Percentiles rank a stretch among this genome's conserved stretches.
Conservation (phyloP, 2,797 vertebrate species). For the Cryptoblepharus egeriae region DNA sequence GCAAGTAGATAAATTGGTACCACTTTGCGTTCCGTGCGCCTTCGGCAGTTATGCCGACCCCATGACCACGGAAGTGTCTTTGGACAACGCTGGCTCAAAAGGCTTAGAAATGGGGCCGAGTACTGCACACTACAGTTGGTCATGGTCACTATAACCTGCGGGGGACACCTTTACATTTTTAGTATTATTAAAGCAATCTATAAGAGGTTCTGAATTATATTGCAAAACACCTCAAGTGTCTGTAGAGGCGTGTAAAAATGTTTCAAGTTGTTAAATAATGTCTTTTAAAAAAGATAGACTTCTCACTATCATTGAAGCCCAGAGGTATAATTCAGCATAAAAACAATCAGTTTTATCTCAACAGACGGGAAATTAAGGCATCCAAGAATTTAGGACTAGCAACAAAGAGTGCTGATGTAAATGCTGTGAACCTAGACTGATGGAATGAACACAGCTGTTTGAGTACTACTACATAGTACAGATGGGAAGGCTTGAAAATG, state of each 20-base stretch:
- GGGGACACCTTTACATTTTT: too few relatives aligned
- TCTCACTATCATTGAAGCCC: neutral
- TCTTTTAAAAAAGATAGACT: too few relatives aligned
- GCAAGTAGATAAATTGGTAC: too few relatives aligned
- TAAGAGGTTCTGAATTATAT: neutral
- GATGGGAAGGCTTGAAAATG: conserved; percentile 3
- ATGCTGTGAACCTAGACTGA: conserved; percentile 1
- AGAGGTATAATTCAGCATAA: neutral
- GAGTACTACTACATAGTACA: neutral
- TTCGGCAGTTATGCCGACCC: too few relatives aligned
- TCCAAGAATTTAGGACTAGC: neutral
- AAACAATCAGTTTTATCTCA: conserved; percentile 1
- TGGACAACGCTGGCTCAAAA: too few relatives aligned
- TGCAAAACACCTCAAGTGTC: neutral
- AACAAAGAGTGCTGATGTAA: conserved; percentile 6
- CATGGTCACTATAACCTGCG: too few relatives aligned
- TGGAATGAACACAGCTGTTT: conserved; percentile 14
- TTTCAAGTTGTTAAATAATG: too few relatives aligned
- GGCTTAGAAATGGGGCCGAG: too few relatives aligned
- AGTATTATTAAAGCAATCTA: neutral
- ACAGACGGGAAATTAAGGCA: conserved; percentile 1
- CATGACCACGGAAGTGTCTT: too few relatives aligned
- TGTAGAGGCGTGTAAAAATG: neutral
- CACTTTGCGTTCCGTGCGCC: too few relatives aligned
- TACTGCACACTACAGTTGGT: too few relatives aligned